Conservation (phyloP, 2,113 vertebrate species). For the Columbina picui region DNA sequence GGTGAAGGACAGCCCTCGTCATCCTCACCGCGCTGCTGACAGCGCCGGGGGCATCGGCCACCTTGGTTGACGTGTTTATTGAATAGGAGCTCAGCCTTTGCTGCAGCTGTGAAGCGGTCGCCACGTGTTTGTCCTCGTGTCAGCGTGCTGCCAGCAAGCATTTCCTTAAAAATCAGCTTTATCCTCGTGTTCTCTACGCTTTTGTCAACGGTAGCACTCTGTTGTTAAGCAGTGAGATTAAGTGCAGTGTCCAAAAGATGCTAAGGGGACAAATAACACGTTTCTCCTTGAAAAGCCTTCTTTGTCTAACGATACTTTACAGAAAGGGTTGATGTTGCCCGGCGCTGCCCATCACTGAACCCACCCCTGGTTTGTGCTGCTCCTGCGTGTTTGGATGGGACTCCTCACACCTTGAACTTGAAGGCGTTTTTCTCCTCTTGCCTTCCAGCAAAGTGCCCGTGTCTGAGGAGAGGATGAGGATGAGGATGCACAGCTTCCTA, state of each 20-base stretch:
- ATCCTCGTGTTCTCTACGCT: neutral
- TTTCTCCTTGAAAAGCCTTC: neutral
- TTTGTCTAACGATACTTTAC: neutral
- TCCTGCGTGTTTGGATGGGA: neutral
- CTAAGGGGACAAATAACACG: neutral
- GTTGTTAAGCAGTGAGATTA: neutral
- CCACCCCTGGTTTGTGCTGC: neutral
- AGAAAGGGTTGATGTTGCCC: neutral
- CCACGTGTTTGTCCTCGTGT: slow-evolving; percentile 56
- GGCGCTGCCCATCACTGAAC: accelerated
- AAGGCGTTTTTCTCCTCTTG: neutral
- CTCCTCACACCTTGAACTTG: neutral
- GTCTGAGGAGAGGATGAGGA: neutral
- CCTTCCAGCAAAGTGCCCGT: neutral
- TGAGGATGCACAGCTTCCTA: neutral
- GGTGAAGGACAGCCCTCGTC: slow-evolving; percentile 39
- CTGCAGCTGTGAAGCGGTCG: neutral
- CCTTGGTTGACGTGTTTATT: neutral
- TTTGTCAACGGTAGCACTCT: neutral
- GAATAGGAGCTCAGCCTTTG: neutral
- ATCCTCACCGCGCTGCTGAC: slow-evolving; percentile 31
- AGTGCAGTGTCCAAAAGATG: neutral
- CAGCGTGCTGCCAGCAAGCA: slow-evolving; percentile 1
- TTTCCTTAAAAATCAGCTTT: neutral
- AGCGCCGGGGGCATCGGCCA: slow-evolving; percentile 6